Evolutionary conservation across 2,888 invertebrate species (phyloP), one percentile per base, ranked within the genome.

Genomic region (Alitta virens): DNA sequence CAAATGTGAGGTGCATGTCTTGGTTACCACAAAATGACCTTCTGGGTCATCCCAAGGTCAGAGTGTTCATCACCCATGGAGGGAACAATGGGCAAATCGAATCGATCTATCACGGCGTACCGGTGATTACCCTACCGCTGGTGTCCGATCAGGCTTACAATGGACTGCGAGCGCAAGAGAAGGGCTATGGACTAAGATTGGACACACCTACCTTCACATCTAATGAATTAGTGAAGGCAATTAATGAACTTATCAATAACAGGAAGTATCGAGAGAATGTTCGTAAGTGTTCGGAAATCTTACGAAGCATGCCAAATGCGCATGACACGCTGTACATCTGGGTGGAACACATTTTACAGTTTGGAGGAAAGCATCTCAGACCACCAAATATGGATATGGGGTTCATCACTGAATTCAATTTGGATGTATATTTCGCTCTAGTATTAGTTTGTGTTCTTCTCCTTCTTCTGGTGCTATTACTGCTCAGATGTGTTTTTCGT

Each of bases 21-120:
- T 52, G 52, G 52, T 52, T 52, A 16, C 60, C 60, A 5, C 63
- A 63, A 42, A 59, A 64, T 25, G 59, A 56, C 26, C 53, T 64
- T 24, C 49, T 61, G 12, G 64, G 50, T 1, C 58, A 62, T 27
- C 53, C 55, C 3, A 57, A 62, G n/a, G 62, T 58, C 2, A n/a
- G 46, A 25, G 26, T 64, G 12, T 64, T 64, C 43, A 55, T 64
- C 42, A 64, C 64, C 12, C 64, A 64, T 21, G 59, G 62, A 9
- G 64, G 64, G 1, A 46, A 38, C 12, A 64, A 62, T 18, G 64
- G 64, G 2, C 61, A 62, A 38, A n/a, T 58, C 24, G 64, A 64
- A 24, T 56, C 62, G 40, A 43, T 64, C 26, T 58, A 49, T 55
- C 64, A 64, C 38, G 62, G 58, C 2, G 62, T 64, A 5, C 64